phyloP scores from a whole-genome alignment of 2,113 vertebrate species.

The Anser cygnoides region DNA sequence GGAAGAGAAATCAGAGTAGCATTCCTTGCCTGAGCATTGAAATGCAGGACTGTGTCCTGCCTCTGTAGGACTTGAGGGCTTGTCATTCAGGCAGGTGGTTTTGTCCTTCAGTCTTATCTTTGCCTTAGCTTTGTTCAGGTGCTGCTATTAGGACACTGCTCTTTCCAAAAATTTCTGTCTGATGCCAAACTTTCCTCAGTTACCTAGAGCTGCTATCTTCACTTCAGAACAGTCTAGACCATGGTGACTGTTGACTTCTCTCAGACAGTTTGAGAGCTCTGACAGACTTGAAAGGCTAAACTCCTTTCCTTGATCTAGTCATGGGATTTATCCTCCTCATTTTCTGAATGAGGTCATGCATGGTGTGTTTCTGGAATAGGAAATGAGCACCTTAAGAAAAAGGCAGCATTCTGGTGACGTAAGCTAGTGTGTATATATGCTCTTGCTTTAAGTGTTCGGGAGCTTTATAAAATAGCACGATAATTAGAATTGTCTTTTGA shows the following conservation, averaged over 20 bases:
- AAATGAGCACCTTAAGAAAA: not conserved
- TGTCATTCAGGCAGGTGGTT: not conserved
- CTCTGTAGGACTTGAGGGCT: not conserved
- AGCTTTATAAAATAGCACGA: not conserved
- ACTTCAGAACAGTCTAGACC: not conserved
- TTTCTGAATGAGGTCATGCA: too few relatives aligned
- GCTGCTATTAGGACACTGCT: not conserved
- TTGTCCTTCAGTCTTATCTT: not conserved
- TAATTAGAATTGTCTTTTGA: not conserved
- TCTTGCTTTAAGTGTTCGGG: not conserved
- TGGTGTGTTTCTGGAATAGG: not conserved
- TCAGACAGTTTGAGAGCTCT: not conserved
- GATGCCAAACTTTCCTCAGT: not conserved
- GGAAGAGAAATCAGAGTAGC: not conserved
- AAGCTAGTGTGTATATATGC: not conserved
- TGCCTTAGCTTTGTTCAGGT: not conserved
- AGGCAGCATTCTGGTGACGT: not conserved
- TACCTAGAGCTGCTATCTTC: not conserved
- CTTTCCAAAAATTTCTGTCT: not conserved
- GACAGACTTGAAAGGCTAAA: not conserved
- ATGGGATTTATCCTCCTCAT: not conserved
- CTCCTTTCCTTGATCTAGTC: not conserved
- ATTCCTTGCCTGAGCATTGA: not conserved
- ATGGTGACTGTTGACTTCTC: not conserved
- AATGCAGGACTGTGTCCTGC: not conserved